Percentiles rank a stretch among this genome's conserved stretches.
Evolutionary conservation across 2,113 vertebrate species (phyloP).

Genomic region (Scophthalmus maximus): DNA sequence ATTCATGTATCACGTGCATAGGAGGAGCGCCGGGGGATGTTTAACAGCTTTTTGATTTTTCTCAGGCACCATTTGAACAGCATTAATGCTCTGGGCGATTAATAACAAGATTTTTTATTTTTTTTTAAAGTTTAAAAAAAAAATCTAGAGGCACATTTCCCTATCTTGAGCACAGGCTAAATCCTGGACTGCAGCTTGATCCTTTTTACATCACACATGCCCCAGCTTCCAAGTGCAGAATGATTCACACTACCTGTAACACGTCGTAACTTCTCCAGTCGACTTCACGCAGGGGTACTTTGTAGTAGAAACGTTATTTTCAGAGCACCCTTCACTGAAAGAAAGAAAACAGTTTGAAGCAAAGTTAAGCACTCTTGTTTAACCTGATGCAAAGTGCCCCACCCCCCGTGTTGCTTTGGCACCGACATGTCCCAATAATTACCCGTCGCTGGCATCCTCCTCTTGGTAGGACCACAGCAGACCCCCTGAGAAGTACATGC

Average conservation of each 20-base stretch:
- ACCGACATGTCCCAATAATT: conserved; percentile 24
- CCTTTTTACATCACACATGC: not conserved
- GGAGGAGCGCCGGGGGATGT: not conserved
- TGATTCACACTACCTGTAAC: conserved; percentile 88
- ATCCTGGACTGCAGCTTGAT: not conserved
- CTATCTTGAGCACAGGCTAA: not conserved
- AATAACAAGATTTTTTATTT: not conserved
- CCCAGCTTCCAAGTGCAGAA: not conserved
- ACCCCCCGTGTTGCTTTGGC: not conserved
- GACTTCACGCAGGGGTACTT: conserved; percentile 92
- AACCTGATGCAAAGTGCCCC: not conserved
- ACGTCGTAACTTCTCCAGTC: conserved; percentile 90
- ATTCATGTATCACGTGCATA: not conserved
- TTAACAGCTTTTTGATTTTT: not conserved
- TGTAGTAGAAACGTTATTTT: conserved; percentile 91
- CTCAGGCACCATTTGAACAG: not conserved
- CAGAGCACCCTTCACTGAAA: conserved; percentile 89
- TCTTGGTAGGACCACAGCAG: conserved; percentile 90
- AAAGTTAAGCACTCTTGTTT: not conserved
- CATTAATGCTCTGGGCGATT: not conserved
- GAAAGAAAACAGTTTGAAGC: not conserved
- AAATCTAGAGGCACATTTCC: not conserved
- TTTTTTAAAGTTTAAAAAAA: too few relatives aligned
- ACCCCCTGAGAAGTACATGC: conserved; percentile 81
- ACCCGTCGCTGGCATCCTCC: conserved; percentile 87